Conservation (phyloP, 2,113 vertebrate species). For the Anarrhichthys ocellatus region DNA sequence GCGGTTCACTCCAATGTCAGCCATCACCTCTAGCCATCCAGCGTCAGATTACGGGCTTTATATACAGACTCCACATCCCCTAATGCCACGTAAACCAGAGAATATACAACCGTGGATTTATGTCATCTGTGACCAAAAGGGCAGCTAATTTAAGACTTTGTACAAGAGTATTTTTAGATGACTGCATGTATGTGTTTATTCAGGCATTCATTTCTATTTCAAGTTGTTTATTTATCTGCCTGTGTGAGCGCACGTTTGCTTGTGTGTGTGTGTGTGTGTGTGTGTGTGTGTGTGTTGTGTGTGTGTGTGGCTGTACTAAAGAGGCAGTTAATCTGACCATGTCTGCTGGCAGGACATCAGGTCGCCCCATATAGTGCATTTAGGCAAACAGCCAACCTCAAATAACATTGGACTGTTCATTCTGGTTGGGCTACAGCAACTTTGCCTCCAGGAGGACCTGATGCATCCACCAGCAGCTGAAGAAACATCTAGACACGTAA, state of each 20-base stretch:
- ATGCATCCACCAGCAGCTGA: slow-evolving; percentile 26
- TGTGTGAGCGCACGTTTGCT: not conserved
- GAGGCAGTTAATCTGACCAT: slow-evolving; percentile 69
- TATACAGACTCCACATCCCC: slow-evolving; percentile 24
- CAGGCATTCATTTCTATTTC: slow-evolving; percentile 5
- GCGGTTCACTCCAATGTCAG: slow-evolving; percentile 49
- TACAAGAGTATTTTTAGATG: not conserved
- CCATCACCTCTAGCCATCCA: slow-evolving; percentile 44
- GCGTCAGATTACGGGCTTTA: slow-evolving; percentile 44
- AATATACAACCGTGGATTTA: slow-evolving; percentile 32
- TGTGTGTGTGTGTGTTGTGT: slow-evolving; percentile 7
- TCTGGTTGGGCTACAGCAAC: slow-evolving; percentile 22
- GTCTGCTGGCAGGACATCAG: slow-evolving; percentile 69
- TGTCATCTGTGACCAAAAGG: not conserved
- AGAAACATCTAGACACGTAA: slow-evolving; percentile 25
- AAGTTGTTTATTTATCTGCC: slow-evolving; percentile 8
- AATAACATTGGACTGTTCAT: slow-evolving; percentile 44
- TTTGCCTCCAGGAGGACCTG: slow-evolving; percentile 37
- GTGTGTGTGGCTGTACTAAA: slow-evolving; percentile 40
- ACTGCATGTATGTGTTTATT: not conserved
- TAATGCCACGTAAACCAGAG: slow-evolving; percentile 32
- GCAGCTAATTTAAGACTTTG: not conserved
- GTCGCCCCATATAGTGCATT: slow-evolving; percentile 56
- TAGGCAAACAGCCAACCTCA: slow-evolving; percentile 60
- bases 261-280: not conserved